These are phyloP conservation scores for Gavia stellata DNA, from an alignment of 2,113 vertebrate genomes.

Conservation along the genomic window DNA sequence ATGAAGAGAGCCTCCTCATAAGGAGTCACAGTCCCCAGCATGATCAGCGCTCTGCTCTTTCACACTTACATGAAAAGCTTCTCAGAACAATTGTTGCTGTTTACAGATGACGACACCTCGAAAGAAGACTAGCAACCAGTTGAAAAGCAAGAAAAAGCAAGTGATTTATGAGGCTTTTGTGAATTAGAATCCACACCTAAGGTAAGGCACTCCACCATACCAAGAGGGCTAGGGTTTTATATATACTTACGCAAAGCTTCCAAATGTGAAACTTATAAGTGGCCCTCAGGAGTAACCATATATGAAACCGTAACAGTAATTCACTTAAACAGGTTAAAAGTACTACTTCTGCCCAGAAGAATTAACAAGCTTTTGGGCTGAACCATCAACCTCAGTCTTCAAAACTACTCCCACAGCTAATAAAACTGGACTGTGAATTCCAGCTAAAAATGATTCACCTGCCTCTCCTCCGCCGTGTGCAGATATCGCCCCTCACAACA, in stretches of 20 bases:
- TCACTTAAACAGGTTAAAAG: background rate
- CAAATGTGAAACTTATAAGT: background rate
- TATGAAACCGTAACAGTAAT: background rate
- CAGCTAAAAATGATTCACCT: background rate
- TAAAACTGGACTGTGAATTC: background rate
- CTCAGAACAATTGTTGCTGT: background rate
- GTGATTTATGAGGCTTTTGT: background rate
- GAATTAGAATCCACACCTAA: background rate
- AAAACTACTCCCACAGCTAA: background rate
- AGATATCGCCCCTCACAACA: background rate
- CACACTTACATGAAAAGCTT: background rate
- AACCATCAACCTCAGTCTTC: background rate
- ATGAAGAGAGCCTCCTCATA: background rate
- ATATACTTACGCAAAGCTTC: background rate
- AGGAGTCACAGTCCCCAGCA: background rate
- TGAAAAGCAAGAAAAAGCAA: background rate
- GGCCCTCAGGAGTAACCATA: background rate
- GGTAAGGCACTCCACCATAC: background rate
- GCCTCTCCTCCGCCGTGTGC: background rate
- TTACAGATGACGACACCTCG: background rate
- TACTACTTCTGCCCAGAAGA: background rate
- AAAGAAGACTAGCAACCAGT: background rate
- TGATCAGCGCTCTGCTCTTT: fast-evolving
- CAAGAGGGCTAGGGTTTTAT: background rate
- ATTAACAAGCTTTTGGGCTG: background rate